phyloP scores from a whole-genome alignment of 2,113 vertebrate genomes.

The Myiozetetes cayanensis region DNA sequence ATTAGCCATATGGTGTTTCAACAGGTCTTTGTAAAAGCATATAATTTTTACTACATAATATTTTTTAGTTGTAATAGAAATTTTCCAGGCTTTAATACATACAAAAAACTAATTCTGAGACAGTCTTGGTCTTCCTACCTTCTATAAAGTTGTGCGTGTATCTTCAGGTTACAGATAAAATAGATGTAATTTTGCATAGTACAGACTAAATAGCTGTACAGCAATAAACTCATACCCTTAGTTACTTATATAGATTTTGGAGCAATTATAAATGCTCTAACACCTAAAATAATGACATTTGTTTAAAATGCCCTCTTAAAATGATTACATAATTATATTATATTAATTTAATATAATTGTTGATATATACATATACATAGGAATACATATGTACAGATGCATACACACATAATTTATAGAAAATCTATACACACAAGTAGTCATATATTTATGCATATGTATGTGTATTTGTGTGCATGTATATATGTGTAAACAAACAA shows the following conservation, averaged over 20 bases:
- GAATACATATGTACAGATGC: not conserved
- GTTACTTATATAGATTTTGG: not conserved
- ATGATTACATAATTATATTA: not conserved
- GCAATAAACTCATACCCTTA: not conserved
- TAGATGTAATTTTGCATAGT: not conserved
- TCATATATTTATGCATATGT: not conserved
- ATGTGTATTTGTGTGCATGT: not conserved
- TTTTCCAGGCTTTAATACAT: not conserved
- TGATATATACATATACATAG: not conserved
- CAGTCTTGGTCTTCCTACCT: not conserved
- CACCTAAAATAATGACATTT: accelerated
- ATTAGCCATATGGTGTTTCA: not conserved
- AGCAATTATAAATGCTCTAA: not conserved
- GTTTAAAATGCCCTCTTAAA: not conserved
- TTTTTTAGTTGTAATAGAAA: not conserved
- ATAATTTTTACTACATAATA: not conserved
- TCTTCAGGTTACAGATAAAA: not conserved
- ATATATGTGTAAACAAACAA: not conserved
- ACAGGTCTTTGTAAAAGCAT: not conserved
- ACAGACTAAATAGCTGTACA: not conserved
- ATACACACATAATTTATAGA: not conserved
- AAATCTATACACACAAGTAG: not conserved
- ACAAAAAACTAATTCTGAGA: not conserved
- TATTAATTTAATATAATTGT: not conserved
- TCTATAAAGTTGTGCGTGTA: not conserved